Evolutionary conservation across 2,797 vertebrate species (phyloP).

Genomic region (Mus minutoides): DNA sequence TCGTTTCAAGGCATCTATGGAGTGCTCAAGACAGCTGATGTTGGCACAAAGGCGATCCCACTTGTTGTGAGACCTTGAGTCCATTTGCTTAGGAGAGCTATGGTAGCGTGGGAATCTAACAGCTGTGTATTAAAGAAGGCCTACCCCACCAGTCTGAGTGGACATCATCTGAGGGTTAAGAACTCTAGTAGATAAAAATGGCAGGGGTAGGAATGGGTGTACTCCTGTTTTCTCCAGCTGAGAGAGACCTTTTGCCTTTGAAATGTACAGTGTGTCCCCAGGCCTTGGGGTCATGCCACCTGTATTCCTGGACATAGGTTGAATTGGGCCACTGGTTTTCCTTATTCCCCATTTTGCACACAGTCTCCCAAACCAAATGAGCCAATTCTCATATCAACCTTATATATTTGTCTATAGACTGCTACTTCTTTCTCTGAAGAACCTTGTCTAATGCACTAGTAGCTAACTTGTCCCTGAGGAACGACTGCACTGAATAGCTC

Average conservation of each 20-base stretch:
- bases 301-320: background rate
- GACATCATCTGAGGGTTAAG: background rate
- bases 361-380: background rate
- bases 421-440: background rate
- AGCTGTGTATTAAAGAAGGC: background rate
- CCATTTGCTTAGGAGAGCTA: background rate
- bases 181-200: background rate
- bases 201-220: background rate
- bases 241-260: background rate
- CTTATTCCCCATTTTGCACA: background rate
- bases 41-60: background rate
- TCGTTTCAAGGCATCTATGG: background rate
- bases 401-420: background rate
- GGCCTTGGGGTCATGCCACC: background rate
- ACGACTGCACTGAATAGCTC: background rate
- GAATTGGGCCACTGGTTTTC: background rate
- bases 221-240: background rate
- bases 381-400: background rate
- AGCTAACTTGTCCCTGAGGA: background rate
- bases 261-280: background rate
- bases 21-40: background rate
- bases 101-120: background rate
- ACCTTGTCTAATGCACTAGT: background rate
- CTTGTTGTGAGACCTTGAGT: background rate
- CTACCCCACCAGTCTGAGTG: background rate